These are phyloP conservation scores for Platorchestia sp. DNA, from an alignment of 1,140 invertebrate genomes.

Conservation along the genomic window DNA sequence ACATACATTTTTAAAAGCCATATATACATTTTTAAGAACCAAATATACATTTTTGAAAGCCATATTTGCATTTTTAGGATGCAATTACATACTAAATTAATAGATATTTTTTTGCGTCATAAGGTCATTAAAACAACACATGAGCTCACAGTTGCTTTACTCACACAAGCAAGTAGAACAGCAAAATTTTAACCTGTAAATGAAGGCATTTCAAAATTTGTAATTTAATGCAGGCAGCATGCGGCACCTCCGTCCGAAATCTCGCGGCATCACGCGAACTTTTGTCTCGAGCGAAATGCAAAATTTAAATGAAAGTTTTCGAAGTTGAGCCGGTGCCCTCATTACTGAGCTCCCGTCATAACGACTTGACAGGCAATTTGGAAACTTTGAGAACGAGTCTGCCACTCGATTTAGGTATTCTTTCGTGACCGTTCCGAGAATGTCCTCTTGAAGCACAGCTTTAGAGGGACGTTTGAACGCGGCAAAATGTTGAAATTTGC, in stretches of 20 bases:
- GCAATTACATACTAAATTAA: too few species aligned
- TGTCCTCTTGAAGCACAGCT: neutral
- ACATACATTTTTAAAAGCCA: too few species aligned
- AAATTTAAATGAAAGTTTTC: constrained; percentile 9
- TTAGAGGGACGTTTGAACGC: neutral
- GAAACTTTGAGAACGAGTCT: constrained; percentile 24
- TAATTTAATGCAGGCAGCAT: neutral
- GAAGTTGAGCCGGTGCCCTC: neutral
- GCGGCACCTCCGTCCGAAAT: neutral
- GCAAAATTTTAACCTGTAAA: too few species aligned
- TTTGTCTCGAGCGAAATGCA: neutral
- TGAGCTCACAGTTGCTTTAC: too few species aligned
- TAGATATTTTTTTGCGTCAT: too few species aligned
- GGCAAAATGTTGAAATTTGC: neutral
- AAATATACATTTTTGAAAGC: too few species aligned
- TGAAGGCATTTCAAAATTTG: neutral
- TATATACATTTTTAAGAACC: too few species aligned
- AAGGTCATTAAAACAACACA: too few species aligned
- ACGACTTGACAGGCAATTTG: constrained; percentile 38
- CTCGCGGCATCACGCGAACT: neutral
- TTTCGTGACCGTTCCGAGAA: constrained; percentile 5
- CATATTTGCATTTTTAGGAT: too few species aligned
- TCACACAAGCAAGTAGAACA: too few species aligned
- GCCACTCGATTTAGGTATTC: neutral
- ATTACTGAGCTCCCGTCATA: neutral